phyloP scores from a whole-genome alignment of 2,888 invertebrate genomes.

The Stenichneumon culpator region DNA sequence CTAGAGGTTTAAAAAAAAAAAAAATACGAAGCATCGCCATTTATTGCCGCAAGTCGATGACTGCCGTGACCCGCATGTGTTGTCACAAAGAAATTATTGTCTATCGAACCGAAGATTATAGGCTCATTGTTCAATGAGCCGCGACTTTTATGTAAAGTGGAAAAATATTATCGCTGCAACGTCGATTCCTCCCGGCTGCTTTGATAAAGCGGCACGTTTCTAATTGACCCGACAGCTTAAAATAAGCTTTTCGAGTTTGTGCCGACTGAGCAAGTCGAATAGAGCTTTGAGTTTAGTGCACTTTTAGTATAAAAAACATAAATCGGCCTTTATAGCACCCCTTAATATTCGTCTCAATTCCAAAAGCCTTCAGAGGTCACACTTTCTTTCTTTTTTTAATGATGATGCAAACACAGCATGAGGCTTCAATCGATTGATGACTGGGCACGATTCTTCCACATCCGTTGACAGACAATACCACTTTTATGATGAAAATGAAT shows the following conservation, averaged over 20 bases:
- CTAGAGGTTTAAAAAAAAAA: neutral
- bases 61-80: slow-evolving; percentile 15
- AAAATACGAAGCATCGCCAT: neutral
- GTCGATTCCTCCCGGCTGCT: slow-evolving; percentile 24
- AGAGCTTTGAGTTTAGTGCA: no score
- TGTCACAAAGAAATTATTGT: slow-evolving; percentile 49
- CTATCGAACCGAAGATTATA: slow-evolving; percentile 30
- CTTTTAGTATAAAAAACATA: no score
- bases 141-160: slow-evolving; percentile 38
- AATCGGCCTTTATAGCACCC: no score
- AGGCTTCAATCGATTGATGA: no score
- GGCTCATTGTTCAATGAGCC: slow-evolving; percentile 51
- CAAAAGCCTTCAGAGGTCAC: no score
- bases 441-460: neutral
- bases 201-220: slow-evolving; percentile 20
- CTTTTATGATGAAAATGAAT: neutral
- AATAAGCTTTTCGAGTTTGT: neutral
- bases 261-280: no score
- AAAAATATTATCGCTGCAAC: slow-evolving; percentile 34
- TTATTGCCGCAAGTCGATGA: neutral
- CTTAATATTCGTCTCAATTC: no score
- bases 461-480: neutral
- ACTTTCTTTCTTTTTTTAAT: no score
- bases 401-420: no score
- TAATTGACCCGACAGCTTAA: neutral